phyloP scores from a whole-genome alignment of 2,888 invertebrate genomes.

The Muschampia plurimacula region DNA sequence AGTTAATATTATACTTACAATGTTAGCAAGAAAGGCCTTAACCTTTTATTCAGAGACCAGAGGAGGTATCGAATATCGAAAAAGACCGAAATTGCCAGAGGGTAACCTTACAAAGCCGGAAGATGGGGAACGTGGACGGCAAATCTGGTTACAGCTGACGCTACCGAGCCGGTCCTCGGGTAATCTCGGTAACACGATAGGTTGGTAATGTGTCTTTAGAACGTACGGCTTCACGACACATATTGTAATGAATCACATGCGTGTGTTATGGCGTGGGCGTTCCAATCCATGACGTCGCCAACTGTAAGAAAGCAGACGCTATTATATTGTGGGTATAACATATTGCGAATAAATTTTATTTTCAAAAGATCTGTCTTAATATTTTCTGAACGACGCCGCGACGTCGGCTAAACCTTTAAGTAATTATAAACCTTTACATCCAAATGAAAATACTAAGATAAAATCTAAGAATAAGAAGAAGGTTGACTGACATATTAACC shows the following conservation, averaged over 20 bases:
- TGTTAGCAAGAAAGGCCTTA: no score
- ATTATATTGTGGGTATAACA: neutral
- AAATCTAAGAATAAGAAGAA: no score
- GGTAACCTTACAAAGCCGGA: slow-evolving; percentile 57
- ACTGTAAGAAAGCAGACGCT: neutral
- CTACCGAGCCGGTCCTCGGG: slow-evolving; percentile 41
- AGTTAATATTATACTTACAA: neutral
- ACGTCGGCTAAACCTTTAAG: no score
- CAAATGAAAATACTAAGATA: no score
- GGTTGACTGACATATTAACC: no score
- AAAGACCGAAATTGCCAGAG: slow-evolving; percentile 24
- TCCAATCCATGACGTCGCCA: slow-evolving; percentile 11
- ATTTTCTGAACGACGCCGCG: no score
- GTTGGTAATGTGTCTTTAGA: slow-evolving; percentile 30
- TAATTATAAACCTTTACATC: no score
- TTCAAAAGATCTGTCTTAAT: no score
- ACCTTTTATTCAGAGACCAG: neutral
- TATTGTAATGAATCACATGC: slow-evolving; percentile 38
- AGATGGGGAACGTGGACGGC: slow-evolving; percentile 51
- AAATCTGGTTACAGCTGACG: slow-evolving; percentile 59
- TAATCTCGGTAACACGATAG: slow-evolving; percentile 57
- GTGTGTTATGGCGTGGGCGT: slow-evolving; percentile 31
- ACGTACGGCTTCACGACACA: slow-evolving; percentile 43
- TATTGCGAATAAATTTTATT: neutral
- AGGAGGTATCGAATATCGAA: slow-evolving; percentile 27